These are phyloP conservation scores for Marmota monax DNA, from an alignment of 2,113 vertebrate genomes.

Conservation along the genomic window DNA sequence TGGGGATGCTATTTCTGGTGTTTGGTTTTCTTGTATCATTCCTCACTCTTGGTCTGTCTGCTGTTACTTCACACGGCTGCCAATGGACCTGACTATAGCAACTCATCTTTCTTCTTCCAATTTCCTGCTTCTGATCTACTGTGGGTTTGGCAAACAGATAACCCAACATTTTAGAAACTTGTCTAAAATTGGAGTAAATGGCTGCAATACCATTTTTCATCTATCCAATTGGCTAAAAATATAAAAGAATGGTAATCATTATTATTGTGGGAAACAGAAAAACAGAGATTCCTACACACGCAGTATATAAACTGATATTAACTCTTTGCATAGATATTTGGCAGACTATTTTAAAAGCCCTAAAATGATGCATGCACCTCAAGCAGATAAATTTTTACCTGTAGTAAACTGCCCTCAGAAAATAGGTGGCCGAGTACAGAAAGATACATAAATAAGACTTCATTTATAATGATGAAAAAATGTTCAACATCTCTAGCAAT, in stretches of 20 bases:
- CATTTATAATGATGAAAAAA: neutral
- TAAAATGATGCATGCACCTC: neutral
- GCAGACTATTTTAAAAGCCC: neutral
- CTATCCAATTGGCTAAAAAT: constrained; percentile 47
- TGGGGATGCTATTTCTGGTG: constrained; percentile 28
- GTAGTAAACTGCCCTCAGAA: neutral
- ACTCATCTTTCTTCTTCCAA: constrained; percentile 53
- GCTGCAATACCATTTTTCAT: constrained; percentile 43
- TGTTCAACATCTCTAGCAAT: no score
- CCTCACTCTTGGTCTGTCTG: constrained; percentile 34
- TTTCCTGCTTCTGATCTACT: constrained; percentile 60
- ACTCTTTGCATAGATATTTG: neutral
- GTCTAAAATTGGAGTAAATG: constrained; percentile 64
- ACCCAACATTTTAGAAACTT: constrained; percentile 25
- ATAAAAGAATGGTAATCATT: constrained; percentile 10
- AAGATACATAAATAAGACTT: neutral
- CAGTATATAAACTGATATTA: neutral
- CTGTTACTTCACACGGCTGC: constrained; percentile 35
- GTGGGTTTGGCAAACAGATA: constrained; percentile 61
- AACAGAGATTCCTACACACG: neutral
- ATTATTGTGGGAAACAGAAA: constrained; percentile 10
- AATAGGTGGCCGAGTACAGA: neutral
- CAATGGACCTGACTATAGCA: neutral
- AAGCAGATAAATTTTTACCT: neutral
- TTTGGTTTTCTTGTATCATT: constrained; percentile 36